Evolutionary conservation across 2,113 vertebrate species (phyloP).

Genomic region (Platichthys flesus): DNA sequence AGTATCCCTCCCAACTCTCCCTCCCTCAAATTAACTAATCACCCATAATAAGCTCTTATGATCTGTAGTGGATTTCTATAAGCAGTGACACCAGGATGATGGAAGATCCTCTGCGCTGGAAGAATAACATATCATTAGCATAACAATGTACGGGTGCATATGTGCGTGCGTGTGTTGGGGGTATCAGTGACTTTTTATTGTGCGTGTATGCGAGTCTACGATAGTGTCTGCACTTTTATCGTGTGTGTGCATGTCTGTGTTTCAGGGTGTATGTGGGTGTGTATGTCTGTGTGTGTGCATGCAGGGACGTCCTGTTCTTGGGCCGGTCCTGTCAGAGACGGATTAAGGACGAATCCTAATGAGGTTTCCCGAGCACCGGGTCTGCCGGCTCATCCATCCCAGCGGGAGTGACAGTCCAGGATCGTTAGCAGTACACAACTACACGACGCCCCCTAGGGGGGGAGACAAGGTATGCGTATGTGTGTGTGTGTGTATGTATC

Average conservation of each 20-base stretch:
- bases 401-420: slow-evolving; percentile 87
- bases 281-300: slow-evolving; percentile 25
- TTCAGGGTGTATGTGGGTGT: slow-evolving; percentile 26
- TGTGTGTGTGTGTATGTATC: slow-evolving; percentile 20
- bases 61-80: slow-evolving; percentile 90
- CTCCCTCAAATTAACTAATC: slow-evolving; percentile 86
- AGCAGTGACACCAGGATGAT: slow-evolving; percentile 88
- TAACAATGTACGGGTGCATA: slow-evolving; percentile 73
- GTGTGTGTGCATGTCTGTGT: slow-evolving; percentile 17
- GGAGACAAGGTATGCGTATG: slow-evolving; percentile 31
- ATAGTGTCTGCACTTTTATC: slow-evolving; percentile 13
- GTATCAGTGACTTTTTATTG: slow-evolving; percentile 33
- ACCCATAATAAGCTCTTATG: slow-evolving; percentile 96
- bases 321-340: slow-evolving; percentile 89
- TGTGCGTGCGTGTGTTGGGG: slow-evolving; percentile 17
- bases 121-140: slow-evolving; percentile 90
- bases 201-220: slow-evolving; percentile 33
- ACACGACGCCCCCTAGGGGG: slow-evolving; percentile 95
- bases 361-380: slow-evolving; percentile 85
- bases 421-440: slow-evolving; percentile 93
- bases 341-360: slow-evolving; percentile 98
- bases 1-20: slow-evolving; percentile 49
- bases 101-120: slow-evolving; percentile 84
- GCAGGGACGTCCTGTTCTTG: slow-evolving; percentile 73
- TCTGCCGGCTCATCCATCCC: slow-evolving; percentile 90